These are phyloP conservation scores for Elgaria multicarinata DNA, from an alignment of 2,113 vertebrate species.

Conservation along the genomic window DNA sequence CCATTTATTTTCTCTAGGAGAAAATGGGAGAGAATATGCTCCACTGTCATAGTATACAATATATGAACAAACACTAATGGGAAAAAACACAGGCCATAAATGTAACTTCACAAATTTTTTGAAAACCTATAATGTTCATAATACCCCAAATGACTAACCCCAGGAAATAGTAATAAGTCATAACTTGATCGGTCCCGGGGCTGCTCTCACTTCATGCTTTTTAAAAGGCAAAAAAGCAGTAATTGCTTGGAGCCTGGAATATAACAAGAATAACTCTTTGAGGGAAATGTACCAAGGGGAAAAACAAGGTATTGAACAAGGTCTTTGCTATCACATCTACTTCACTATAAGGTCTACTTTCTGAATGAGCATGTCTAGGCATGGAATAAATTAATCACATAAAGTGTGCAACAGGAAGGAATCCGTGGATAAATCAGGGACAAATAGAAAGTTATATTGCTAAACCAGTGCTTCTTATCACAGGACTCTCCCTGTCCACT, in stretches of 20 bases:
- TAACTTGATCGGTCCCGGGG: neutral
- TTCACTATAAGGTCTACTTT: neutral
- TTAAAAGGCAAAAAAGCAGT: conserved; percentile 28
- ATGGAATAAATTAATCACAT: neutral
- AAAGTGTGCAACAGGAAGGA: neutral
- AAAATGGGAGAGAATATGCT: neutral
- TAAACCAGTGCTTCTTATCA: neutral
- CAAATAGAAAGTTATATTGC: neutral
- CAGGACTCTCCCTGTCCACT: neutral
- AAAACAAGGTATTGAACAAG: neutral
- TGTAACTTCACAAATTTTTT: neutral
- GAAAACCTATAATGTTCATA: neutral
- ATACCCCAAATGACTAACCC: neutral
- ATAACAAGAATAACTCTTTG: neutral
- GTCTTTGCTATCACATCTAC: neutral
- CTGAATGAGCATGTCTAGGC: neutral
- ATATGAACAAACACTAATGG: neutral
- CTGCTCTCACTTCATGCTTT: conserved; percentile 20
- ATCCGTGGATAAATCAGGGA: neutral
- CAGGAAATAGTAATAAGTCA: neutral
- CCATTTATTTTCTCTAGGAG: neutral
- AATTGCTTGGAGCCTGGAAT: conserved; percentile 2
- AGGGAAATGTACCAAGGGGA: neutral
- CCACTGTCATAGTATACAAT: neutral
- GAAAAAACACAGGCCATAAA: neutral